A percentile compares a stretch with the other conserved stretches of the same genome.
Conservation (phyloP, 2,113 vertebrate species). For the Muntiacus muntjak region DNA sequence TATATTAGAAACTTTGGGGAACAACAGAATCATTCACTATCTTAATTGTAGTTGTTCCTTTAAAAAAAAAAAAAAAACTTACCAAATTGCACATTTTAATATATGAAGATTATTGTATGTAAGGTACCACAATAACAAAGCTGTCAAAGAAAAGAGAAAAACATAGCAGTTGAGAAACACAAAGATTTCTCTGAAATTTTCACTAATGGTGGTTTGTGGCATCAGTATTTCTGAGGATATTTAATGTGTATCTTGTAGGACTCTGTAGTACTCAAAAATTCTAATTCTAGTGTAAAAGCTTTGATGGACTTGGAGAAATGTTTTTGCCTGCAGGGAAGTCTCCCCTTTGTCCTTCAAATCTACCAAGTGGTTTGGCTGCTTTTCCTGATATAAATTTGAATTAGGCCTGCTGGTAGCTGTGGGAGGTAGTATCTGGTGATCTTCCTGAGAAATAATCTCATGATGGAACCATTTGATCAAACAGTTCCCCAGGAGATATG, state of each 20-base stretch:
- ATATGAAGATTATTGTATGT: background rate
- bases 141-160: background rate
- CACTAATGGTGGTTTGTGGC: background rate
- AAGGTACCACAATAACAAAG: background rate
- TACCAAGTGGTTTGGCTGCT: background rate
- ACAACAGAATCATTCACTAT: background rate
- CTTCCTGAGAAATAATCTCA: background rate
- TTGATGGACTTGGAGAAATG: background rate
- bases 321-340: background rate
- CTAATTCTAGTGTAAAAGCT: background rate
- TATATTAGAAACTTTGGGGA: background rate
- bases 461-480: background rate
- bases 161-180: background rate
- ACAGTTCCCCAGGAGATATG: background rate
- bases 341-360: background rate
- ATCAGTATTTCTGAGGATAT: background rate
- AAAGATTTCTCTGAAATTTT: background rate
- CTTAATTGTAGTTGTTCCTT: background rate
- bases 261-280: background rate
- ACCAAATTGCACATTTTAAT: background rate
- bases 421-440: background rate
- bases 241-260: background rate
- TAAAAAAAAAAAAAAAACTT: background rate
- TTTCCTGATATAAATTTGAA: background rate
- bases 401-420: background rate